Evolutionary conservation across 2,113 vertebrate species (phyloP).

Genomic region (Istiophorus platypterus): DNA sequence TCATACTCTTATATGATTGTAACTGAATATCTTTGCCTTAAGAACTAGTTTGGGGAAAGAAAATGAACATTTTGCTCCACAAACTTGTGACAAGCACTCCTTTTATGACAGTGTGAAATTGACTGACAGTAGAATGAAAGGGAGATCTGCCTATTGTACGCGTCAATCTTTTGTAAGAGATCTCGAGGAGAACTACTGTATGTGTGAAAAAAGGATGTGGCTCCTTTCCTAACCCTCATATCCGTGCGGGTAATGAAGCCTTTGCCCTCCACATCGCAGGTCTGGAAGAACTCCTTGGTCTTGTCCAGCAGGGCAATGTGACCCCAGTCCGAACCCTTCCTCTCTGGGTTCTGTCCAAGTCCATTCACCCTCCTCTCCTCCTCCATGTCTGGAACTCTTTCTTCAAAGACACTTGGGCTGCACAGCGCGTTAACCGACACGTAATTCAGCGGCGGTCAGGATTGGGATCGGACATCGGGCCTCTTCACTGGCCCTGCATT

Average conservation of each 20-base stretch:
- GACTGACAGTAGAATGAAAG: neutral
- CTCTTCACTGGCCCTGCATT: conserved; percentile 32
- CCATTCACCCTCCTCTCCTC: conserved; percentile 57
- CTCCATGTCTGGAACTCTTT: conserved; percentile 60
- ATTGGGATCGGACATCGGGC: conserved; percentile 51
- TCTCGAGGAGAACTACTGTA: too few relatives aligned
- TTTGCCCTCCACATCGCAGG: conserved; percentile 91
- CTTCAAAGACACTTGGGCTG: neutral
- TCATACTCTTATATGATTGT: neutral
- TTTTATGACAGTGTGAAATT: neutral
- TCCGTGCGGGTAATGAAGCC: conserved; percentile 90
- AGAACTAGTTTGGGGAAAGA: neutral
- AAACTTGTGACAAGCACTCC: neutral
- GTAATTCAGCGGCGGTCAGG: conserved; percentile 17
- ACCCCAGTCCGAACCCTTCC: conserved; percentile 63
- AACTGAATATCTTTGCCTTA: neutral
- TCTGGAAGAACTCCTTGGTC: conserved; percentile 92
- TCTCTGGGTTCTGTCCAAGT: conserved; percentile 30
- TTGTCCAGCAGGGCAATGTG: conserved; percentile 83
- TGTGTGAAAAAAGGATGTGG: neutral
- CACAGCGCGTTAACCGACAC: neutral
- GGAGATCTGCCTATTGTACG: neutral
- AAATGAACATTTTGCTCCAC: neutral
- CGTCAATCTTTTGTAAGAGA: neutral
- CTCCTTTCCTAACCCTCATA: conserved; percentile 88